Conservation (phyloP, 2,797 vertebrate genomes). For the Anableps anableps region DNA sequence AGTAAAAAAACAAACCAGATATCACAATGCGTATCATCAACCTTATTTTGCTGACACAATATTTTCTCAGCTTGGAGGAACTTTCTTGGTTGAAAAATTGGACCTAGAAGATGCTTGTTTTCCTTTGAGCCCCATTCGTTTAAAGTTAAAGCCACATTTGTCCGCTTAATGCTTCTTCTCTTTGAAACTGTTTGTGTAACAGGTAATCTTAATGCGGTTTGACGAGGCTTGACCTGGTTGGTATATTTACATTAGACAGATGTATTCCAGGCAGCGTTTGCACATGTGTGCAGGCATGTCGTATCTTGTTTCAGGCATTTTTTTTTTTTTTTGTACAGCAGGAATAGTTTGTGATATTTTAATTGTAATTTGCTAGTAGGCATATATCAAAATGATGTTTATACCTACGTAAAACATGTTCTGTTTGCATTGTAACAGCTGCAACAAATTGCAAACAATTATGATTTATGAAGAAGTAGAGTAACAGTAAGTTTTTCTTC, state of each 20-base stretch:
- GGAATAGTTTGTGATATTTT: slow-evolving; percentile 12
- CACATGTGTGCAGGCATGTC: slow-evolving; percentile 35
- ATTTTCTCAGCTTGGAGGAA: slow-evolving; percentile 65
- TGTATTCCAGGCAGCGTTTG: slow-evolving; percentile 61
- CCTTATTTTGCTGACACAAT: slow-evolving; percentile 68
- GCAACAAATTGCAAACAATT: slow-evolving; percentile 9
- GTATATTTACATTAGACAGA: slow-evolving; percentile 70
- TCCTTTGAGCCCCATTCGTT: slow-evolving; percentile 63
- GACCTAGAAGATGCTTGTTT: slow-evolving; percentile 77
- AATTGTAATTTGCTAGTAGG: slow-evolving; percentile 10
- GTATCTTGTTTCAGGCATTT: slow-evolving; percentile 7
- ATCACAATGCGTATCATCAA: slow-evolving; percentile 59
- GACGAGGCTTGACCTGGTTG: slow-evolving; percentile 67
- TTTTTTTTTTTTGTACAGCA: neutral
- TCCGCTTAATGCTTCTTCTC: slow-evolving; percentile 70
- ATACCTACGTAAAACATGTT: neutral
- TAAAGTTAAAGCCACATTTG: slow-evolving; percentile 71
- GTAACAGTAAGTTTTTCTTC: slow-evolving; percentile 12
- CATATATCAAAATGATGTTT: slow-evolving; percentile 10
- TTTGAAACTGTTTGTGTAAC: slow-evolving; percentile 72
- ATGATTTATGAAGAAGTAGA: neutral
- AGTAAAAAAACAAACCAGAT: slow-evolving; percentile 67
- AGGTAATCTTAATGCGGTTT: slow-evolving; percentile 71
- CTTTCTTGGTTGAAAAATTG: slow-evolving; percentile 71
- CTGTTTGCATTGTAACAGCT: slow-evolving; percentile 27